These are phyloP conservation scores for Aplochiton taeniatus DNA, from an alignment of 2,797 vertebrate genomes.

Conservation along the genomic window DNA sequence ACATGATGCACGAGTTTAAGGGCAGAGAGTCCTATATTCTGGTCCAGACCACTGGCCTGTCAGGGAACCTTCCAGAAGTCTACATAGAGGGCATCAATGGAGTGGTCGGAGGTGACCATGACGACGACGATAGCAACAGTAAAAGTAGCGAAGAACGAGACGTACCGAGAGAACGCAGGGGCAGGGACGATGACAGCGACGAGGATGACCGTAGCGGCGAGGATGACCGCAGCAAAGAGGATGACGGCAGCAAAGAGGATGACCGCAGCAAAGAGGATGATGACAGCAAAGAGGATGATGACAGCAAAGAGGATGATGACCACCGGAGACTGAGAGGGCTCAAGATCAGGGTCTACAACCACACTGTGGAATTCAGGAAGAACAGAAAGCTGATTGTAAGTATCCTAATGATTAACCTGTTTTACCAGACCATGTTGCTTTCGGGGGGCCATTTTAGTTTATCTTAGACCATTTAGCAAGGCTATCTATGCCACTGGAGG, in stretches of 20 bases:
- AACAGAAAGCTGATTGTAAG: constrained; percentile 74
- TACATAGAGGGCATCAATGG: constrained; percentile 73
- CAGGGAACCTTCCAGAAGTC: constrained; percentile 68
- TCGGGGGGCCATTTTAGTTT: no score
- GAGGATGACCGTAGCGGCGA: constrained; percentile 38
- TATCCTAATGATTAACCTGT: constrained; percentile 22
- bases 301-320: constrained; percentile 27
- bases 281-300: constrained; percentile 24
- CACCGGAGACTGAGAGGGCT: constrained; percentile 63
- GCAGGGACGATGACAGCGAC: constrained; percentile 30
- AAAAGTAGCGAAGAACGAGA: constrained; percentile 41
- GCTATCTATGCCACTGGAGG: no score
- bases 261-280: constrained; percentile 15
- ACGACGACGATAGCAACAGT: constrained; percentile 17
- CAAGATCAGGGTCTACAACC: constrained; percentile 79
- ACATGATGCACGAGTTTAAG: constrained; percentile 74
- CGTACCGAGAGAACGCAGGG: constrained; percentile 5
- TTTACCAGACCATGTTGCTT: not conserved
- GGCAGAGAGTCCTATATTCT: constrained; percentile 76
- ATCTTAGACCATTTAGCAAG: no score
- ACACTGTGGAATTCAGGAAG: constrained; percentile 75
- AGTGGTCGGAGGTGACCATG: constrained; percentile 8
- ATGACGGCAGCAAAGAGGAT: constrained; percentile 27
- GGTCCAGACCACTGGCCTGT: constrained; percentile 64
- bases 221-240: constrained; percentile 23